Evolutionary conservation across 2,888 invertebrate species (phyloP), one percentile per base, ranked within the genome.

Genomic region (Pristionchus mayeri): DNA sequence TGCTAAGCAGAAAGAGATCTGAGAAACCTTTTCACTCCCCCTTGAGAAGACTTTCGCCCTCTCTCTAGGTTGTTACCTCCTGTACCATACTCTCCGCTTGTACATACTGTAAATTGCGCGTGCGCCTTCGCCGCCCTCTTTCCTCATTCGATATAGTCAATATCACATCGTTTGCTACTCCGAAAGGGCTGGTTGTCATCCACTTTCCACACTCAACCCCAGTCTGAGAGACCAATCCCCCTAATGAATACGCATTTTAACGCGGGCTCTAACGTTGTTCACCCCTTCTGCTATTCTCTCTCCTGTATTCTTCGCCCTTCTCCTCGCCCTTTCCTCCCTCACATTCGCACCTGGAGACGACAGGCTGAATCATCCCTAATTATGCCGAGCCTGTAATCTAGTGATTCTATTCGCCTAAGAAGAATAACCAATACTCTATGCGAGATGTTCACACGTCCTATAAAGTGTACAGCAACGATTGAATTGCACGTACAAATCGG

Each of bases 1-100:
- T 27, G 84, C 87, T 79, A 88, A 88, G 82, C 86, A 88, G 85
- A 87, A 87, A 37, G 84, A 85, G 81, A 85, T 84, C 52, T 67
- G 71, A 85, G 24, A 37, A 40, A 24, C 40, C 13, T 71, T 71
- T 71, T 71, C 71, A 71, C 24, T 16, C 27, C n/a, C 13, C 37
- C 9, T 27, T 48, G 76, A 80, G 57, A 80, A 80, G 37, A 63
- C 40, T 48, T 24, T 63, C 48, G 13, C 16, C 13, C n/a, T 40
- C 34, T 48, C 50, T 82, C 40, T 40, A n/a, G 71, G 71, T 71
- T 71, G 71, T 71, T 71, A 21, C 71, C 37, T 44, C 24, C 63
- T 63, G 34, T 30, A 34, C 27, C 63, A 63, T 63, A 63, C 11
- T 34, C 7, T 30, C 27, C 24, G 6, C 63, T 44, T 76, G 76